Conservation (phyloP, 2,888 invertebrate species). For the Cyclophora punctaria region DNA sequence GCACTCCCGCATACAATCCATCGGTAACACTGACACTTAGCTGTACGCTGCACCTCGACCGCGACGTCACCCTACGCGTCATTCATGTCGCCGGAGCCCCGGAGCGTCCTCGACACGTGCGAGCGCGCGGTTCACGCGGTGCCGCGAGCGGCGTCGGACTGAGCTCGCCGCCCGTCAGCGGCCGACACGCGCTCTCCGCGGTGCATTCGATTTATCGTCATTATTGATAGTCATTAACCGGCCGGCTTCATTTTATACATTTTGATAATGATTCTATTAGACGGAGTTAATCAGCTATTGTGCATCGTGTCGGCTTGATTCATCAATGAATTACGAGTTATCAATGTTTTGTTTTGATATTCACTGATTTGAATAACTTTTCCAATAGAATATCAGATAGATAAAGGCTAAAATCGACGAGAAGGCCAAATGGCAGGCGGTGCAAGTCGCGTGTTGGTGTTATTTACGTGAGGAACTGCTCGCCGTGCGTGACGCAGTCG, state of each 20-base stretch:
- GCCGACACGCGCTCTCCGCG: conserved; percentile 41
- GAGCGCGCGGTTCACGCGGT: conserved; percentile 52
- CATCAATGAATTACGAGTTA: too few relatives aligned
- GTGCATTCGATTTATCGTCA: conserved; percentile 56
- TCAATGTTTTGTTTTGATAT: too few relatives aligned
- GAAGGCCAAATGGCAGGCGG: not conserved
- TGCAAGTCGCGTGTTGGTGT: conserved; percentile 39
- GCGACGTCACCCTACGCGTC: too few relatives aligned
- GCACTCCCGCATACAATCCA: conserved; percentile 43
- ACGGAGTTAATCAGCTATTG: conserved; percentile 27
- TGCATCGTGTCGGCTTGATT: conserved; percentile 5
- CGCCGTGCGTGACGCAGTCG: conserved; percentile 52
- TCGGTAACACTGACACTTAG: conserved; percentile 39
- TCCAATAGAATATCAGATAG: too few relatives aligned
- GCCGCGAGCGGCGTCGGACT: conserved; percentile 53
- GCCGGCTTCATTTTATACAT: conserved; percentile 29
- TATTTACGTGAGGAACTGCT: conserved; percentile 43
- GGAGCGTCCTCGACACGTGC: conserved; percentile 40
- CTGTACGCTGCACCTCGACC: too few relatives aligned
- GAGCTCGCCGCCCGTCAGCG: conserved; percentile 36
- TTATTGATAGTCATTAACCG: conserved; percentile 50
- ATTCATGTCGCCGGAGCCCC: conserved; percentile 6
- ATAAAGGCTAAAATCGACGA: too few relatives aligned
- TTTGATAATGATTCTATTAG: conserved; percentile 23
- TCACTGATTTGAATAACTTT: too few relatives aligned